phyloP scores from a whole-genome alignment of 2,113 vertebrate species.

The Oreochromis aureus region DNA sequence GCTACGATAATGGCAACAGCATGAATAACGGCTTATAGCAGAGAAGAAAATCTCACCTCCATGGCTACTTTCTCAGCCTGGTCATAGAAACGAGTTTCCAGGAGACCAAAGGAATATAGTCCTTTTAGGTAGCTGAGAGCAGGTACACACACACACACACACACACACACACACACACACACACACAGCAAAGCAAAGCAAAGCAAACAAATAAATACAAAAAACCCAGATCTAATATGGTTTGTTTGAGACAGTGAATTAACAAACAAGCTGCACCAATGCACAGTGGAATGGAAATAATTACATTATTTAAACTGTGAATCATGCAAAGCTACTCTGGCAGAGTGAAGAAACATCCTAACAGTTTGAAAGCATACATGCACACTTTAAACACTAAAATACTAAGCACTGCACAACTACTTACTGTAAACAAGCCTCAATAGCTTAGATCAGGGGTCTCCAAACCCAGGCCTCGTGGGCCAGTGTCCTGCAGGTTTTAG shows the following conservation, averaged over 20 bases:
- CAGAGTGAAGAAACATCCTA: background rate
- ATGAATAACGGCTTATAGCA: background rate
- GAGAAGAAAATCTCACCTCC: conserved; percentile 74
- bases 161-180: background rate
- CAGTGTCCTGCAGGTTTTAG: no score
- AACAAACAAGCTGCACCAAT: background rate
- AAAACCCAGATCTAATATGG: background rate
- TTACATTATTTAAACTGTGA: fast-evolving
- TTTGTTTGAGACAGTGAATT: background rate
- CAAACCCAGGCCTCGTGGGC: no score
- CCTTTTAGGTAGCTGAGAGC: conserved; percentile 85
- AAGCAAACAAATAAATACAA: fast-evolving
- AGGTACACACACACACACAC: background rate
- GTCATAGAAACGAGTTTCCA: conserved; percentile 86
- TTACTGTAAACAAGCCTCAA: background rate
- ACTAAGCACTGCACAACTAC: background rate
- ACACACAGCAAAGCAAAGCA: background rate
- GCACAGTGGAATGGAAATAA: background rate
- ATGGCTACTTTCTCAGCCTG: conserved; percentile 83
- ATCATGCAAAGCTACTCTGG: background rate
- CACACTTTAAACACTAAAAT: background rate
- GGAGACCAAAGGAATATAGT: conserved; percentile 85
- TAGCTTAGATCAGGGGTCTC: background rate
- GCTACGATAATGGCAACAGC: background rate
- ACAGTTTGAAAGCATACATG: background rate